Conservation (phyloP, 2,888 invertebrate species). For the Formica aserva region DNA sequence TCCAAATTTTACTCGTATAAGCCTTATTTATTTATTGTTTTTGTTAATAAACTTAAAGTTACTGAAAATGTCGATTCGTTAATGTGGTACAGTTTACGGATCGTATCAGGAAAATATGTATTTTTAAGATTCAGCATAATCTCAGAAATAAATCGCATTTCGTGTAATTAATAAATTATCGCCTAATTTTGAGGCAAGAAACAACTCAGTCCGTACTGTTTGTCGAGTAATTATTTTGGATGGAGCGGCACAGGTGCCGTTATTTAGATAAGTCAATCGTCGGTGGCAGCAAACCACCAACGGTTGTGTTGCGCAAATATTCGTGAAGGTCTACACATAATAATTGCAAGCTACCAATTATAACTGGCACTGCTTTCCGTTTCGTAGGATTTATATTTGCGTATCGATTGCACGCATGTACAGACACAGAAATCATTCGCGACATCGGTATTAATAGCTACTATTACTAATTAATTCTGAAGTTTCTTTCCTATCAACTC, state of each 20-base stretch:
- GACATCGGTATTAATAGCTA: constrained; percentile 2
- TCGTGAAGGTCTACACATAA: constrained; percentile 27
- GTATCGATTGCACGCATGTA: constrained; percentile 35
- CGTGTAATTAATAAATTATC: constrained; percentile 67
- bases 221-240: constrained; percentile 74
- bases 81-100: too few relatives aligned
- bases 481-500: neutral
- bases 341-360: constrained; percentile 13
- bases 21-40: too few relatives aligned
- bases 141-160: constrained; percentile 52
- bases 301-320: constrained; percentile 60
- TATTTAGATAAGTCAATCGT: constrained; percentile 79
- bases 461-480: constrained; percentile 1
- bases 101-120: too few relatives aligned
- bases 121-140: neutral
- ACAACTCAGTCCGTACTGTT: constrained; percentile 59
- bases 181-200: constrained; percentile 63
- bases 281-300: constrained; percentile 52
- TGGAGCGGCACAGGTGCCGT: constrained; percentile 61
- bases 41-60: too few relatives aligned
- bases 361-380: neutral
- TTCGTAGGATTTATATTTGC: constrained; percentile 37
- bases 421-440: constrained; percentile 31
- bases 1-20: too few relatives aligned
- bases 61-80: too few relatives aligned